phyloP scores from a whole-genome alignment of 2,113 vertebrate genomes.

The Sorex araneus region DNA sequence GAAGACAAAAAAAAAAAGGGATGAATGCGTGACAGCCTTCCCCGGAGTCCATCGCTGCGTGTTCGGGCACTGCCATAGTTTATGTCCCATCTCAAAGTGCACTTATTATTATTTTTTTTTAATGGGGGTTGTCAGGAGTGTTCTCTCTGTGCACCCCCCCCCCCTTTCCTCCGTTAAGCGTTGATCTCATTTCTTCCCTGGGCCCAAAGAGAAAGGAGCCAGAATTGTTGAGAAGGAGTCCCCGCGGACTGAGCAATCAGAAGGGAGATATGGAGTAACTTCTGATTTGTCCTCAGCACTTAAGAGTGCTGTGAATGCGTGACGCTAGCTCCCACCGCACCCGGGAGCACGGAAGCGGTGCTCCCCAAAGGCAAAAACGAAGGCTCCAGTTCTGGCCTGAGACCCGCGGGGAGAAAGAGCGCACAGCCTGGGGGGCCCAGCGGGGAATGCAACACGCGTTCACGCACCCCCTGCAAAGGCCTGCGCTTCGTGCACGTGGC shows the following conservation, averaged over 20 bases:
- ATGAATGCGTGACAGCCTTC: neutral
- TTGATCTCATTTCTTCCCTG: neutral
- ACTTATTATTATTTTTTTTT: neutral
- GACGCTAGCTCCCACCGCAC: neutral
- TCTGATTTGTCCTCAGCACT: slow-evolving; percentile 7
- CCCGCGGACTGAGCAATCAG: neutral
- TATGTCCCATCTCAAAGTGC: slow-evolving; percentile 17
- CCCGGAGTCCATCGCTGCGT: neutral
- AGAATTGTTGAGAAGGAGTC: neutral
- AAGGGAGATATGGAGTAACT: slow-evolving; percentile 29
- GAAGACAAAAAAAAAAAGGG: slow-evolving; percentile 24
- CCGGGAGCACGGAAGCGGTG: neutral
- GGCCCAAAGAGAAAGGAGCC: neutral
- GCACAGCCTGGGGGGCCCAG: neutral
- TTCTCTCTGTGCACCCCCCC: neutral
- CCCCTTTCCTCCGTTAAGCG: neutral
- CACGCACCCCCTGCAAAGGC: neutral
- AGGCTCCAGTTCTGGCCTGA: neutral
- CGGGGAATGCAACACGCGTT: neutral
- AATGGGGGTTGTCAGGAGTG: neutral
- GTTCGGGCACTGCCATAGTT: slow-evolving; percentile 11
- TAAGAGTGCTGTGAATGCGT: neutral
- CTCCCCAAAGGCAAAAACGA: slow-evolving; percentile 23
- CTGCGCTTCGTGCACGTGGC: neutral
- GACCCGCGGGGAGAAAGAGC: neutral